Conservation (phyloP, 2,797 vertebrate species). For the Crocodylus rhombifer region DNA sequence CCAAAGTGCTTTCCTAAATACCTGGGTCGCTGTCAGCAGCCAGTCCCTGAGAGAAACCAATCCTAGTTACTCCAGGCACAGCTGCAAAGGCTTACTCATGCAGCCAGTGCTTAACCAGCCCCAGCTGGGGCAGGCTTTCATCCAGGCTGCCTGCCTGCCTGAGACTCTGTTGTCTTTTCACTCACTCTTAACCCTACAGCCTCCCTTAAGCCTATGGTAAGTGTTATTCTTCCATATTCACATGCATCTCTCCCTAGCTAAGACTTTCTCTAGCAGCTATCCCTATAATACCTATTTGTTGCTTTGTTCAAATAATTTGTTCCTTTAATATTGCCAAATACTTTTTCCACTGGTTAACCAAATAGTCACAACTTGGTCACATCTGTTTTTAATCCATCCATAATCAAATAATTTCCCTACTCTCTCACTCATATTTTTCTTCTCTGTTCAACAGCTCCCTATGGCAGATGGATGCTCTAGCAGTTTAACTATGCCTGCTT, state of each 20-base stretch:
- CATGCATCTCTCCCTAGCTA: neutral
- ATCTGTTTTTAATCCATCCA: neutral
- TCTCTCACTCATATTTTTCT: neutral
- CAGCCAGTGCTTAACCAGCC: neutral
- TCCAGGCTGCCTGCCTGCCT: too few relatives aligned
- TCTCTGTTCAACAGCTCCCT: neutral
- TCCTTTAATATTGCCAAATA: slow-evolving; percentile 1
- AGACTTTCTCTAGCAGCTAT: slow-evolving; percentile 10
- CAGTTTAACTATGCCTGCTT: neutral
- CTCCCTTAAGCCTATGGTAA: slow-evolving; percentile 27
- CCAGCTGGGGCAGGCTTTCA: too few relatives aligned
- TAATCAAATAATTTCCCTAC: neutral
- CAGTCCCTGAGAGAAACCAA: too few relatives aligned
- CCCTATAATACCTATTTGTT: neutral
- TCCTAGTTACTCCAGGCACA: too few relatives aligned
- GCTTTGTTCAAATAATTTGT: neutral
- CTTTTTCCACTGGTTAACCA: slow-evolving; percentile 14
- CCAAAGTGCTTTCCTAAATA: too few relatives aligned
- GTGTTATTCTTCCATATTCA: neutral
- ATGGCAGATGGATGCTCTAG: neutral
- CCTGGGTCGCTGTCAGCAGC: too few relatives aligned
- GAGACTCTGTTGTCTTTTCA: neutral
- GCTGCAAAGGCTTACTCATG: neutral
- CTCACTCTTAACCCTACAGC: neutral
- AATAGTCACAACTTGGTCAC: neutral